phyloP scores from a whole-genome alignment of 2,113 vertebrate species.

The Montifringilla adamsi region DNA sequence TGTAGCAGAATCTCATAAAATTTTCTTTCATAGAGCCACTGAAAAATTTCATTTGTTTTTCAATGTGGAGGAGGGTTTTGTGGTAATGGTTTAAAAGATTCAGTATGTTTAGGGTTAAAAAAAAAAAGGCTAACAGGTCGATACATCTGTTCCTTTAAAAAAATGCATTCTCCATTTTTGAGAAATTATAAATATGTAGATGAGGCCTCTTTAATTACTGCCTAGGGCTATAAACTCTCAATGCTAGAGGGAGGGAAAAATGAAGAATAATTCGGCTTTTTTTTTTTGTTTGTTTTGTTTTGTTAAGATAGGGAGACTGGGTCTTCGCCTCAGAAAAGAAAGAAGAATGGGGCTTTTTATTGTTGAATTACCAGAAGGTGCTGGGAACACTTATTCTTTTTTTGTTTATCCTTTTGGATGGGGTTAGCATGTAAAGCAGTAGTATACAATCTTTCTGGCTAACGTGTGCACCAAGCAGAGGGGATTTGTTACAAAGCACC shows the following conservation, averaged over 20 bases:
- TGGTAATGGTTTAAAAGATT: neutral
- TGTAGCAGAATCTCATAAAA: neutral
- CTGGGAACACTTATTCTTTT: neutral
- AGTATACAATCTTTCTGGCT: neutral
- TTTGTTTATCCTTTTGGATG: neutral
- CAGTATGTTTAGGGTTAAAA: neutral
- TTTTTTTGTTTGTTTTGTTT: neutral
- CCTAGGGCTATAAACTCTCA: slow-evolving; percentile 30
- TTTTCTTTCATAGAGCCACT: neutral
- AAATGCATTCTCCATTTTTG: neutral
- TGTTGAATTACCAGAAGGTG: neutral
- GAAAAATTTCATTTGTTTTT: neutral
- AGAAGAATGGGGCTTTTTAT: neutral
- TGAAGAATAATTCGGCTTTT: neutral
- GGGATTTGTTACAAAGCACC: neutral
- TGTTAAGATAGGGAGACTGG: neutral
- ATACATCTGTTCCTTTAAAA: slow-evolving; percentile 54
- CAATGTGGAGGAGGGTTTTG: neutral
- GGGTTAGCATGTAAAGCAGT: neutral
- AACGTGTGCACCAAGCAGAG: neutral
- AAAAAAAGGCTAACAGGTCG: neutral
- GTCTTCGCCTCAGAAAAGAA: neutral
- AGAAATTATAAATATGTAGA: slow-evolving; percentile 62
- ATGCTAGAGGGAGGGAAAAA: slow-evolving; percentile 6
- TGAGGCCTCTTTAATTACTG: slow-evolving; percentile 52